phyloP scores from a whole-genome alignment of 2,797 vertebrate species.

The Hemitrygon akajei region DNA sequence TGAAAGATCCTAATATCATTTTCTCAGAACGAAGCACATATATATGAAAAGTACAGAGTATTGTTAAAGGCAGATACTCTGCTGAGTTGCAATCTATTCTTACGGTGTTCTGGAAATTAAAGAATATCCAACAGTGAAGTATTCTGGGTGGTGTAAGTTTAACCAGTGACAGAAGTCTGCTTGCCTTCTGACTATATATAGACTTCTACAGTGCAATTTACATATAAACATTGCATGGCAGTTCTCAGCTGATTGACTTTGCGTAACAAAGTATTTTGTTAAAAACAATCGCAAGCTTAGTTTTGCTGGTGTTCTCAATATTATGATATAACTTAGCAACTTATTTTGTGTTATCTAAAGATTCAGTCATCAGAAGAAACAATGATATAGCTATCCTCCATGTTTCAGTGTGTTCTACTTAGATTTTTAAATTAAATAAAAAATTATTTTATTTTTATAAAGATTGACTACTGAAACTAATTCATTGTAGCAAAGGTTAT shows the following conservation, averaged over 20 bases:
- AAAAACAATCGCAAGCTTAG: neutral
- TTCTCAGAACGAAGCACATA: neutral
- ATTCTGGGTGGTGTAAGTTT: neutral
- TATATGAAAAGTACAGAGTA: too few relatives aligned
- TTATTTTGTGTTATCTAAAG: neutral
- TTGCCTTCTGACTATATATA: slow-evolving; percentile 23
- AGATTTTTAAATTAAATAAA: neutral
- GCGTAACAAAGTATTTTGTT: neutral
- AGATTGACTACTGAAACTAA: neutral
- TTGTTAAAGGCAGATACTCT: neutral
- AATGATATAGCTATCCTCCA: neutral
- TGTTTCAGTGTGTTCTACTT: neutral
- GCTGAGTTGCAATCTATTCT: neutral
- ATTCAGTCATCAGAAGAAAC: neutral
- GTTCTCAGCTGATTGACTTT: slow-evolving; percentile 1
- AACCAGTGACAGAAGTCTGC: neutral
- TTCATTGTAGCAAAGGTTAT: neutral
- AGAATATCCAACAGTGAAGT: neutral
- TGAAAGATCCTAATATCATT: neutral
- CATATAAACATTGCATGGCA: neutral
- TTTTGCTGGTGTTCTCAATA: neutral
- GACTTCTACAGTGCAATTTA: neutral
- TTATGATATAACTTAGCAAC: neutral
- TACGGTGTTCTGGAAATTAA: neutral
- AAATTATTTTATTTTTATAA: neutral